Evolutionary conservation across 1,140 invertebrate genomes (phyloP).

Genomic region (Anoplolepis gracilipes): DNA sequence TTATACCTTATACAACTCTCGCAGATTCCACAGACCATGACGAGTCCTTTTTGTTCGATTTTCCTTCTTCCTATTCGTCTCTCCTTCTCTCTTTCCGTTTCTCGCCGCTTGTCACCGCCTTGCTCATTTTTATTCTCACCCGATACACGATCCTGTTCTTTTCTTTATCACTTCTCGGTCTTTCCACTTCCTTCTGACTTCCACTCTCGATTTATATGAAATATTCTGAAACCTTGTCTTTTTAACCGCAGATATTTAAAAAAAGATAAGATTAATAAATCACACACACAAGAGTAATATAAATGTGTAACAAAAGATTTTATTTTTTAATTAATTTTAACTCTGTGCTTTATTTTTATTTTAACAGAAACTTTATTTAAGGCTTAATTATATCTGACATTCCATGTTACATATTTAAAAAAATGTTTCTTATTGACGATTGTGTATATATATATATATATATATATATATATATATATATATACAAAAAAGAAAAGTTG

Average conservation of each 20-base stretch:
- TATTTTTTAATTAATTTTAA: background rate
- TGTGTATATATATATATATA: too few relatives aligned
- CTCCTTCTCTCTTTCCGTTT: background rate
- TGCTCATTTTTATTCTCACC: conserved; percentile 49
- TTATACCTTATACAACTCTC: conserved; percentile 62
- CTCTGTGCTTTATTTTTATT: background rate
- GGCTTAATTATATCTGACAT: background rate
- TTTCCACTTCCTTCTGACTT: conserved; percentile 57
- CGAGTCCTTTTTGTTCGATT: conserved; percentile 60
- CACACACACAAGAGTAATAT: background rate
- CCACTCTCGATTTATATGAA: background rate
- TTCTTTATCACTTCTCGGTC: conserved; percentile 36
- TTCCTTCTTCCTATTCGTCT: conserved; percentile 15
- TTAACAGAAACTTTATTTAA: background rate
- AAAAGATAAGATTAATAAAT: background rate
- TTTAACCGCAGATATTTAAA: background rate
- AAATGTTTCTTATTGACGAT: too few relatives aligned
- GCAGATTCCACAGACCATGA: conserved; percentile 30
- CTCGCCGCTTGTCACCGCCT: background rate
- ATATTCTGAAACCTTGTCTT: background rate
- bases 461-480: too few relatives aligned
- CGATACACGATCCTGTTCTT: background rate
- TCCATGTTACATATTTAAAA: background rate
- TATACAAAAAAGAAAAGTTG: background rate
- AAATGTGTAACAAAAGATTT: background rate